Evolutionary conservation across 2,113 vertebrate species (phyloP).

Genomic region (Phyllostomus discolor): DNA sequence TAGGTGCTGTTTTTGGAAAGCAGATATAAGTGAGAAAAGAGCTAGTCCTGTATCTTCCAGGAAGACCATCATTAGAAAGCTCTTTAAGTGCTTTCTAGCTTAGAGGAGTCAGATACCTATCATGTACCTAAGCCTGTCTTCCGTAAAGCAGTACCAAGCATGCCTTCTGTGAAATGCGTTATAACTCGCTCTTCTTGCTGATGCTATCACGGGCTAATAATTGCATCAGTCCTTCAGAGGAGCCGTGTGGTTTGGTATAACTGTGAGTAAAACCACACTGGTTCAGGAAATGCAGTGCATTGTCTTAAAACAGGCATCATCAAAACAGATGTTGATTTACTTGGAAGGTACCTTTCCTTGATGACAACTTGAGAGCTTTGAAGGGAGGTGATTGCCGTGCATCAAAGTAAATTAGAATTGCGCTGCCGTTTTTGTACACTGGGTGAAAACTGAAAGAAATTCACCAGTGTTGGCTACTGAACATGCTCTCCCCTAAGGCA

Average conservation of each 20-base stretch:
- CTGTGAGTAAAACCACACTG: constrained; percentile 43
- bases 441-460: neutral
- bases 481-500: neutral
- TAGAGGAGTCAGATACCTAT: neutral
- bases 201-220: neutral
- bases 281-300: constrained; percentile 4
- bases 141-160: neutral
- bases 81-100: neutral
- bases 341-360: constrained; percentile 15
- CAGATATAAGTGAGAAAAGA: neutral
- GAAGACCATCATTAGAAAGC: neutral
- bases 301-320: neutral
- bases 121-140: neutral
- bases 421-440: neutral
- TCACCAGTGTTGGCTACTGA: neutral
- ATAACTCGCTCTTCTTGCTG: neutral
- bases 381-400: constrained; percentile 12
- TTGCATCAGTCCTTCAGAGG: neutral
- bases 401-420: constrained; percentile 27
- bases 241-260: constrained; percentile 6
- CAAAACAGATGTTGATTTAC: neutral
- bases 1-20: constrained; percentile 11
- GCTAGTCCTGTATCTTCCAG: too few species aligned
- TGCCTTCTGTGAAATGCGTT: neutral
- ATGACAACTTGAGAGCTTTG: constrained; percentile 34